Evolutionary conservation across 2,888 invertebrate species (phyloP), one percentile per base, ranked within the genome.

Genomic region (Epinotia ramella): DNA sequence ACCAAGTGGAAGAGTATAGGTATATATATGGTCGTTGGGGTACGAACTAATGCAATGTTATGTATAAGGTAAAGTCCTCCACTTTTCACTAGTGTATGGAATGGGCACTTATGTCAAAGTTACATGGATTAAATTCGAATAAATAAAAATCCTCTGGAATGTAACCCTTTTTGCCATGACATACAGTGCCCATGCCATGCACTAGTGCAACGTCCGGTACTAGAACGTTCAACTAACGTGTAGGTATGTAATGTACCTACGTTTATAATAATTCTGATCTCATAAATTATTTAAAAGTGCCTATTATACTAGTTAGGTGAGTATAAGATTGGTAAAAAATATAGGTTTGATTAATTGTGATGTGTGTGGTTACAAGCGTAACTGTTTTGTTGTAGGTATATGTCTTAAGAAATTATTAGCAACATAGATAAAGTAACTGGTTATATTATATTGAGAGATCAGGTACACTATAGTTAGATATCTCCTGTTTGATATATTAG

Each of bases 241-340:
- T 2, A 20, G 20, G 20, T 20, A 20, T 40, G 7, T 46, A 20
- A 20, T 40, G 7, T 46, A 20, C 12, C 20, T 56, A 67, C 53
- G 33, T 56, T n/a, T 67, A 44, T 57, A 68, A 20, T 67, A 33
- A 24, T 63, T 65, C 65, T 73, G 73, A 73, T 73, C 73, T 73
- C 73, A 73, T 73, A 66, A 60, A 66, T 66, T 73, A 66, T 66
- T 66, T n/a, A 46, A 46, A 73, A 73, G 73, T 66, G 73, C 73
- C 65, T 73, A 33, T 65, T 66, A 33, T 33, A 6, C 5, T 33
- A 40, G 73, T 20, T 73, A 64, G 63, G 64, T 46, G n/a, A 56
- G 46, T 49, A 57, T 69, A 28, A n/a, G 6, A 73, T 46, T 59
- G 66, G 59, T 60, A 28, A 60, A 73, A 59, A 46, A 40, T 53